A percentile compares a stretch with the other conserved stretches of the same genome.
phyloP scores from a whole-genome alignment of 2,113 vertebrate species.

The Oncorhynchus kisutch region DNA sequence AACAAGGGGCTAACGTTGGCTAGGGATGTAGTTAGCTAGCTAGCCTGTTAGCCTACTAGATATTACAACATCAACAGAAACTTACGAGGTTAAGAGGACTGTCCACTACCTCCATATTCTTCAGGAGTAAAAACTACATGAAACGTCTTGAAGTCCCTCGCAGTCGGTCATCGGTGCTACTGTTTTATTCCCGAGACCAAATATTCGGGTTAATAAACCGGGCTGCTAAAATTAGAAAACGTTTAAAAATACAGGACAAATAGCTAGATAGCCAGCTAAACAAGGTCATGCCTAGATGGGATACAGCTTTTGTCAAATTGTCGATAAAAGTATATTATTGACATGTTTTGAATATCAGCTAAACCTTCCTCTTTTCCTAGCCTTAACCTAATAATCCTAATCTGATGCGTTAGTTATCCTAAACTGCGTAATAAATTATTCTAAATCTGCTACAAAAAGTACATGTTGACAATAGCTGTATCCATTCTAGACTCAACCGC shows the following conservation, averaged over 20 bases:
- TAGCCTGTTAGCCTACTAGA: constrained; percentile 32
- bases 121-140: constrained; percentile 60
- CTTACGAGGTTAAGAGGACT: constrained; percentile 95
- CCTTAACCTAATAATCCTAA: too few relatives aligned
- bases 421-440: too few relatives aligned
- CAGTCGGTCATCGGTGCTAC: constrained; percentile 56
- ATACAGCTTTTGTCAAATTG: too few relatives aligned
- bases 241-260: constrained; percentile 10
- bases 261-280: constrained; percentile 22
- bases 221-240: constrained; percentile 6
- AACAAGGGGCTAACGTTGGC: constrained; percentile 4
- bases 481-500: not conserved
- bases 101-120: constrained; percentile 91
- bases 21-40: constrained; percentile 2
- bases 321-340: too few relatives aligned
- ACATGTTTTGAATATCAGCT: too few relatives aligned
- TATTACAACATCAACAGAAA: constrained; percentile 56
- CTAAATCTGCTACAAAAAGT: too few relatives aligned
- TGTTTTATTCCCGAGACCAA: constrained; percentile 24
- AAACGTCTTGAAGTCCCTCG: constrained; percentile 41
- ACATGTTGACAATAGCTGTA: too few relatives aligned
- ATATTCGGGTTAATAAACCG: constrained; percentile 34
- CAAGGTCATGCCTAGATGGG: not conserved
- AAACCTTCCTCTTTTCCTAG: too few relatives aligned
- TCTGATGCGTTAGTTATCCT: too few relatives aligned